Conservation (phyloP, 2,888 invertebrate species). For the Volucella inanis region DNA sequence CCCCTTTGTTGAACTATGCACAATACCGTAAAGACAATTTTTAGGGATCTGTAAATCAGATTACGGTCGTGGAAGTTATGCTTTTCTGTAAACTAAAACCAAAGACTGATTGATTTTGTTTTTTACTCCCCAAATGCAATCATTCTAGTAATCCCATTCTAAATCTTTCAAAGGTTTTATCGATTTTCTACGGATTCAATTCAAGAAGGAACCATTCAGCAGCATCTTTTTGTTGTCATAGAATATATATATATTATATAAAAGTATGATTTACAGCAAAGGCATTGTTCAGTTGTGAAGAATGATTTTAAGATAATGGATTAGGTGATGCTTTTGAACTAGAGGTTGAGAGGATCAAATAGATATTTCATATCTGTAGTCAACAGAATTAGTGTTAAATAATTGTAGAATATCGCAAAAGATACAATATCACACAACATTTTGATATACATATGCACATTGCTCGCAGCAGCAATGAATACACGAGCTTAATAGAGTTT, state of each 20-base stretch:
- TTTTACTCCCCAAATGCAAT: conserved; percentile 11
- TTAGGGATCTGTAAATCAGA: conserved; percentile 43
- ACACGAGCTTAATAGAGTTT: too few species aligned
- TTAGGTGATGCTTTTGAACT: conserved; percentile 7
- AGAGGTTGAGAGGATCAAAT: too few species aligned
- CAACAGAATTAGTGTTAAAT: too few species aligned
- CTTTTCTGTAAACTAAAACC: conserved; percentile 3
- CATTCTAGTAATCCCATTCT: conserved; percentile 7
- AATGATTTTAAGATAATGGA: conserved; percentile 32
- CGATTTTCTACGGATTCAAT: conserved; percentile 1
- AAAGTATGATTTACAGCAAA: conserved; percentile 3
- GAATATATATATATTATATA: conserved; percentile 4
- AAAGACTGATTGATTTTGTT: conserved; percentile 47
- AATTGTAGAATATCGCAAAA: too few species aligned
- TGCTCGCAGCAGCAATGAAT: too few species aligned
- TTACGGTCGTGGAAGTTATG: conserved; percentile 41
- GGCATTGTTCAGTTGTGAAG: background rate
- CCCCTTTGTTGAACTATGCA: conserved; percentile 20
- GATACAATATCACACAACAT: too few species aligned
- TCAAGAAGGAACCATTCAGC: conserved; percentile 13
- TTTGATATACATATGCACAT: too few species aligned
- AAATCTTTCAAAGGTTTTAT: background rate
- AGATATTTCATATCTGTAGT: too few species aligned
- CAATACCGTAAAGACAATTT: conserved; percentile 41
- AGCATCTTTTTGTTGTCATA: conserved; percentile 8